Evolutionary conservation across 1,140 invertebrate species (phyloP).

Genomic region (Diabrotica virgifera): DNA sequence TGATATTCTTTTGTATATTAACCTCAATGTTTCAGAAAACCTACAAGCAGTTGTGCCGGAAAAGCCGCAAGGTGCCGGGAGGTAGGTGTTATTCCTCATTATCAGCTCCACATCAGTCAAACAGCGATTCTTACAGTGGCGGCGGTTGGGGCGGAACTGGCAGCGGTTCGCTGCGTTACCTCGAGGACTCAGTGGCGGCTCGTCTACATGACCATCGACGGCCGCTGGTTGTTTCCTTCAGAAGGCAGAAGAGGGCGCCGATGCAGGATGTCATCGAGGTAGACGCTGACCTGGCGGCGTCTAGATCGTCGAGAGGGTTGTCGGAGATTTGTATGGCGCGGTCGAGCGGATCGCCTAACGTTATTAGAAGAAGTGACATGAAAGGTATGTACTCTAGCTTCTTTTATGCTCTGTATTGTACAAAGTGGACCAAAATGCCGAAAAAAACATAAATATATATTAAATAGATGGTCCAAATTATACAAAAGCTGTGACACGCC

Average conservation of each 20-base stretch:
- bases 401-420: no score
- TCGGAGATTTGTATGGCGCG: neutral
- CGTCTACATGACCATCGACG: neutral
- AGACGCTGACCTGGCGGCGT: neutral
- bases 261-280: neutral
- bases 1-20: neutral
- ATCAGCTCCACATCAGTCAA: neutral
- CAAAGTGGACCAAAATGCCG: no score
- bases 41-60: neutral
- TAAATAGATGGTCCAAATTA: no score
- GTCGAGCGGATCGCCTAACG: no score
- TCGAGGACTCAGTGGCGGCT: neutral
- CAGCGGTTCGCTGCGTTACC: neutral
- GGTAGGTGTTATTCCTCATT: neutral
- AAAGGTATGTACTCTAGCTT: no score
- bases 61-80: neutral
- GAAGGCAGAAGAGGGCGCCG: neutral
- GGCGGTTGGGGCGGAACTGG: no score
- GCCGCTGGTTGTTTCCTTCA: neutral
- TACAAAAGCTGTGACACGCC: no score
- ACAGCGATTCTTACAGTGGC: neutral
- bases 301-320: neutral
- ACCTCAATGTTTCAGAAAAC: neutral
- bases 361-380: no score
- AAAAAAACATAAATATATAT: no score